Conservation (phyloP, 2,113 vertebrate genomes). For the Triplophysa dalaica region DNA sequence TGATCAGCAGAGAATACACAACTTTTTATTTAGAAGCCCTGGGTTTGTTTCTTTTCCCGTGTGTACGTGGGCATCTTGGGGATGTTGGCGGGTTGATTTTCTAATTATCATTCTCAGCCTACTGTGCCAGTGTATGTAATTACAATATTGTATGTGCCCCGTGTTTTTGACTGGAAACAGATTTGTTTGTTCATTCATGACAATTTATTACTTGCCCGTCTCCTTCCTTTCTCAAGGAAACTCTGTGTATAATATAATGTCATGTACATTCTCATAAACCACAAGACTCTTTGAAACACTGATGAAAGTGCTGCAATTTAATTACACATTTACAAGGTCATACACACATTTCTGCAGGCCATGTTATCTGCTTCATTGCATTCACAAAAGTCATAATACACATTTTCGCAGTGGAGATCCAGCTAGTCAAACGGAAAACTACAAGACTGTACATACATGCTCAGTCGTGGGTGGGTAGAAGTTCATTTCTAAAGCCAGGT, state of each 20-base stretch:
- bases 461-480: neutral
- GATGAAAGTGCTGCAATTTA: slow-evolving; percentile 20
- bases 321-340: slow-evolving; percentile 22
- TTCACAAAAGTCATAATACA: neutral
- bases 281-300: slow-evolving; percentile 19
- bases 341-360: neutral
- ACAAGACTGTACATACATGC: neutral
- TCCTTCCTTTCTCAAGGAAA: neutral
- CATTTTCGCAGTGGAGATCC: neutral
- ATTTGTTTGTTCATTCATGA: neutral
- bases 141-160: slow-evolving; percentile 13
- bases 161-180: neutral
- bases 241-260: neutral
- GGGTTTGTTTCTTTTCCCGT: neutral
- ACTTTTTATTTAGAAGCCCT: neutral
- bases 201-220: neutral
- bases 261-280: slow-evolving; percentile 16
- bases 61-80: neutral
- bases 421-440: neutral
- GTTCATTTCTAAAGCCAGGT: neutral
- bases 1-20: slow-evolving; percentile 13
- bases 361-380: neutral
- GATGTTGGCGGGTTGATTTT: slow-evolving; percentile 8
- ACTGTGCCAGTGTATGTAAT: neutral
- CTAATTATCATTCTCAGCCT: slow-evolving; percentile 12